These are phyloP conservation scores for Triplophysa yarkandensis DNA, from an alignment of 2,797 vertebrate species.

Conservation along the genomic window DNA sequence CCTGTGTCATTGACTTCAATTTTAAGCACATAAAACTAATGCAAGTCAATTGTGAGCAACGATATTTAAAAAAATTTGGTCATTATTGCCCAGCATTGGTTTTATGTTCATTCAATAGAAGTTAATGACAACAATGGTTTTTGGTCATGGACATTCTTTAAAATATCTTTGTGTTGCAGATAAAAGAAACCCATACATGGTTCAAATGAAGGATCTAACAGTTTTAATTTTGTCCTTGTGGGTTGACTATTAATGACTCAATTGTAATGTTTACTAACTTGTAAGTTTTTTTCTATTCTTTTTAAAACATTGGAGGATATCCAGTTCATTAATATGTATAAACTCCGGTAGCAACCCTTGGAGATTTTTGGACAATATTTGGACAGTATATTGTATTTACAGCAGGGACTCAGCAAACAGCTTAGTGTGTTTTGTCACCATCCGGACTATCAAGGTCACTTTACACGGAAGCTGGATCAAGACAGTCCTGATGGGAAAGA, in stretches of 20 bases:
- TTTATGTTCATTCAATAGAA: too few species aligned
- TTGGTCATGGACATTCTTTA: too few species aligned
- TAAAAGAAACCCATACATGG: too few species aligned
- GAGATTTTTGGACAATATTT: background rate
- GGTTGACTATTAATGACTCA: background rate
- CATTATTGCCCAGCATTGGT: too few species aligned
- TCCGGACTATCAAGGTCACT: slow-evolving; percentile 9
- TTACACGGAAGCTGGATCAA: slow-evolving; percentile 21
- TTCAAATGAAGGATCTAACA: too few species aligned
- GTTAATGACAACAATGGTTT: too few species aligned
- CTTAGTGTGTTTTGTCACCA: slow-evolving; percentile 9
- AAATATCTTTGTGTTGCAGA: too few species aligned
- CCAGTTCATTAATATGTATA: background rate
- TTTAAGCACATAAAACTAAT: too few species aligned
- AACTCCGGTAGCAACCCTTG: background rate
- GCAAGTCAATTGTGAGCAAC: too few species aligned
- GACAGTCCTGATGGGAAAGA: background rate
- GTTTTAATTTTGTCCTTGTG: too few species aligned
- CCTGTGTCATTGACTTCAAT: too few species aligned
- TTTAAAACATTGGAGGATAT: background rate
- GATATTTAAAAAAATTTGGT: too few species aligned
- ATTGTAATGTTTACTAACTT: background rate
- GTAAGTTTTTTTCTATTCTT: background rate
- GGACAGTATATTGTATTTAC: background rate
- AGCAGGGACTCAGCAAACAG: slow-evolving; percentile 9